These are phyloP conservation scores for Caenorhabditis zanzibari DNA, from an alignment of 2,888 invertebrate species.

Conservation along the genomic window DNA sequence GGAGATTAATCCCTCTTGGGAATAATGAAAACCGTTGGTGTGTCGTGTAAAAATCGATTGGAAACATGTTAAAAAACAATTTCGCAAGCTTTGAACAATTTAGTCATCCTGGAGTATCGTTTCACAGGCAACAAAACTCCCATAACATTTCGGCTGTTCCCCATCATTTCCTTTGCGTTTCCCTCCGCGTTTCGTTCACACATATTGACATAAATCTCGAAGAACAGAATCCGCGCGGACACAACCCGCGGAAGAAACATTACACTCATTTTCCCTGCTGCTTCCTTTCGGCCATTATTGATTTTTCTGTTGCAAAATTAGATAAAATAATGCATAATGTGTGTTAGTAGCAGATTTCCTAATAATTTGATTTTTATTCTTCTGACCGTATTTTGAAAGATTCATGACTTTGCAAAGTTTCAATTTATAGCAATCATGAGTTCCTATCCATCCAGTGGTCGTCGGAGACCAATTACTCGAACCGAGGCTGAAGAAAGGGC, in stretches of 20 bases:
- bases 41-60: not conserved
- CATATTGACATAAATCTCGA: slow-evolving; percentile 64
- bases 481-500: slow-evolving; percentile 96
- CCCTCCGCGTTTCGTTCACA: slow-evolving; percentile 15
- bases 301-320: slow-evolving; percentile 22
- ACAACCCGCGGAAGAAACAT: slow-evolving; percentile 47
- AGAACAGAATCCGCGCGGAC: slow-evolving; percentile 56
- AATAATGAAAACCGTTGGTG: not conserved
- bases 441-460: slow-evolving; percentile 84
- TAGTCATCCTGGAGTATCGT: too few relatives aligned
- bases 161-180: slow-evolving; percentile 22
- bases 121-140: slow-evolving; percentile 8
- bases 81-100: not conserved
- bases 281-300: slow-evolving; percentile 32
- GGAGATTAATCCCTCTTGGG: not conserved
- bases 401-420: too few relatives aligned
- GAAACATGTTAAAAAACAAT: not conserved
- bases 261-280: slow-evolving; percentile 49
- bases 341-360: too few relatives aligned
- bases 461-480: slow-evolving; percentile 89
- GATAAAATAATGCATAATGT: too few relatives aligned
- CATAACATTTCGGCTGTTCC: not conserved
- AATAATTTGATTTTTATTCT: too few relatives aligned
- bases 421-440: slow-evolving; percentile 56
- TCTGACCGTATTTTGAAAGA: not conserved